phyloP scores from a whole-genome alignment of 2,113 vertebrate genomes.

The Orthonyx spaldingii region DNA sequence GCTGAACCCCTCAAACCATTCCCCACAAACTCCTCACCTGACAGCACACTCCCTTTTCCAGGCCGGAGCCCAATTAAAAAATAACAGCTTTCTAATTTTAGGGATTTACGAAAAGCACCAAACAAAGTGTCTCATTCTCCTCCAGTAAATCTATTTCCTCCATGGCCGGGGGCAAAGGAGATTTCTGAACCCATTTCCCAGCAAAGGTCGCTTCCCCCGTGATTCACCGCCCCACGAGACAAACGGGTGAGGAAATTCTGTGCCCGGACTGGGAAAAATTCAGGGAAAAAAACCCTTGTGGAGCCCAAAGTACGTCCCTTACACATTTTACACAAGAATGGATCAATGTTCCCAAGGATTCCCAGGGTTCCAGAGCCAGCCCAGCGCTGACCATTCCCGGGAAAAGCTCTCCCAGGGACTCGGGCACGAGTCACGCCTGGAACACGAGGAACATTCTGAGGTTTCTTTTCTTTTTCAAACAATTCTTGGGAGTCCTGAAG shows the following conservation, averaged over 20 bases:
- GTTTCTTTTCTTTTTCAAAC: not conserved
- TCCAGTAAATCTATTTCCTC: not conserved
- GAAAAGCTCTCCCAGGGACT: not conserved
- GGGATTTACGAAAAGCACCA: not conserved
- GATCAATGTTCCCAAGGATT: not conserved
- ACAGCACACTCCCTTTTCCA: not conserved
- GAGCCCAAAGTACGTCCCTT: not conserved
- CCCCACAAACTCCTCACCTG: not conserved
- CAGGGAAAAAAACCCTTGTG: no score
- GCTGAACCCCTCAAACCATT: not conserved
- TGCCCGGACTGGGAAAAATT: not conserved
- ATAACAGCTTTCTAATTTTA: not conserved
- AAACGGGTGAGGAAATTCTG: not conserved
- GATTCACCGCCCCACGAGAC: not conserved
- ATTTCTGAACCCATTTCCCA: not conserved
- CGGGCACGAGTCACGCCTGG: not conserved
- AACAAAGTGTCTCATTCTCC: not conserved
- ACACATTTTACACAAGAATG: no score
- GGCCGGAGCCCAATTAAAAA: not conserved
- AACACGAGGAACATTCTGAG: accelerated
- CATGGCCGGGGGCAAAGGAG: not conserved
- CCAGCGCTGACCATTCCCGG: not conserved
- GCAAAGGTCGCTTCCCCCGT: not conserved
- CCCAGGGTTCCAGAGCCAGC: not conserved
- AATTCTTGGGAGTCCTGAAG: not conserved